Evolutionary conservation across 2,113 vertebrate genomes (phyloP), one percentile per base, ranked within the genome.

Genomic region (Trogon melanurus): DNA sequence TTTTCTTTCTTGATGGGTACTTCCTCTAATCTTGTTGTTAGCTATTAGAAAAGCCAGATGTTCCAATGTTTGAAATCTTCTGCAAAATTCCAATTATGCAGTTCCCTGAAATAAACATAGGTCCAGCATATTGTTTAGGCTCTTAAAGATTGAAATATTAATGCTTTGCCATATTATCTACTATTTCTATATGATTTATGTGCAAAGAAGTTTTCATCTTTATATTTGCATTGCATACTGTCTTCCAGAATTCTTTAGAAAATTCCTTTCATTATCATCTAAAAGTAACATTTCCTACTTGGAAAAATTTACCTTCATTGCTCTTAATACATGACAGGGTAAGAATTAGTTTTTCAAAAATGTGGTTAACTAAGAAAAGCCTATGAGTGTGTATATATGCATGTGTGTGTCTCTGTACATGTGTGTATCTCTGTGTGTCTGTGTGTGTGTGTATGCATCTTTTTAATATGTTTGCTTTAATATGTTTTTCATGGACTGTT

Each of bases 371-470:
- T 70, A 88, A 83, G 75, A 50, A 79, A 90, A 4, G 41, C 11
- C 3, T 23, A 41, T 41, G 41, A 41, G 3, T 48, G 8, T 48
- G 4, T 78, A n/a, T 11, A 34, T 1, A 25, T 3, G 1, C 41
- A 15, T 8, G 18, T 23, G 10, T 4, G 14, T 21, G 7, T 18
- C 4, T 61, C 83, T 67, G 41, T 41, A 4, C 11, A 4, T 23
- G 3, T 48, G 8, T 48, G 4, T 73, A n/a, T 11, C 32, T 1
- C 22, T 3, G 1, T 47, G 16, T 8, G 18, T 19, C 7, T 54
- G 3, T 23, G 10, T 4, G 13, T 21, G 7, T 18, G 3, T 13
- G 5, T 7, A 19, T 18, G 56, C 23, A 54, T 3, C 4, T 61
- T 83, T 67, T 64, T 14, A 21, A 54, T 62, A 41, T 18, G 11